Evolutionary conservation across 2,113 vertebrate species (phyloP), one percentile per base, ranked within the genome.

Genomic region (Daphoenositta chrysoptera): DNA sequence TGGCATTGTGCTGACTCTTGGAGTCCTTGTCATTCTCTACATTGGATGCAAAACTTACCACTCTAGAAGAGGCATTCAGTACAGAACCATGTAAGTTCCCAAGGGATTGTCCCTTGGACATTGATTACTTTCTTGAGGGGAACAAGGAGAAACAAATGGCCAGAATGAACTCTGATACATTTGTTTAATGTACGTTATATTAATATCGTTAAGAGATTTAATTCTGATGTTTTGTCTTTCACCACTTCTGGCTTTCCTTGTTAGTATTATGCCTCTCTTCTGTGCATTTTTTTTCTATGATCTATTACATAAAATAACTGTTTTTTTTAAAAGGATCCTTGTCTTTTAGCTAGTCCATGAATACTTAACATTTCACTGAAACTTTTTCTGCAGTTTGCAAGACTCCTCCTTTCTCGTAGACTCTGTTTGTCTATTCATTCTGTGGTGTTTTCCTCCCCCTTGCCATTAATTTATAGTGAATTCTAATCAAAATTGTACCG

Each of bases 51-150:
- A 96, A 96, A 93, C 97, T 24, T 98, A 98, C 51, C 98, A 97
- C 56, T 97, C 98, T 4, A 97, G 97, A 97, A 97, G 98, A 95
- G 98, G 98, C 75, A 97, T 98, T 94, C 98, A 95, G 37, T 98
- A 98, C 79, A 98, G 98, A 97, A 98, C 98, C 87, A 98, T 98
- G 98, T 98, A 96, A 98, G 98, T 98, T 90, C 79, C 65, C 47
- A 65, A 54, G 39, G 50, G 15, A 30, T 22, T 54, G 16, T 90
- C 22, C 20, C 28, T 51, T 66, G 20, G 33, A 44, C 8, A 6
- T 78, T 45, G 82, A 40, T 53, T 81, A 16, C 37, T 95, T 87
- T 70, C 44, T 89, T 63, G 51, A 80, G 56, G 24, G 26, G 14
- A 44, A 40, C 24, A 73, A 75, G 26, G 31, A 37, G 60, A 88